These are phyloP conservation scores for Melieria omissa DNA, from an alignment of 2,888 invertebrate species.

Conservation along the genomic window DNA sequence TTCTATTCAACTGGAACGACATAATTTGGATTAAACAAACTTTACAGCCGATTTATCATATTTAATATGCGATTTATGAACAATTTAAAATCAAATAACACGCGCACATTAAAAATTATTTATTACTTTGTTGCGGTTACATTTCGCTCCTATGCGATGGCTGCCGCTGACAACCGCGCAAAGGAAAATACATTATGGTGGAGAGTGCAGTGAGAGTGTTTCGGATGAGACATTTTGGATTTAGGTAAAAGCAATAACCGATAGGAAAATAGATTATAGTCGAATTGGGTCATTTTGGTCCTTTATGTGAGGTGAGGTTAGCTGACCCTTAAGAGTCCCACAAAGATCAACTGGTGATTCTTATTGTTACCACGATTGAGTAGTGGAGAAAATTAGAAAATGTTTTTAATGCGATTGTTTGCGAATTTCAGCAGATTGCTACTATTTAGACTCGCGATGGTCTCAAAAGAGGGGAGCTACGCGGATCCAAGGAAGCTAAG, in stretches of 20 bases:
- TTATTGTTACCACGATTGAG: neutral
- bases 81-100: slow-evolving; percentile 56
- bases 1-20: slow-evolving; percentile 48
- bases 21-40: slow-evolving; percentile 54
- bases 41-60: slow-evolving; percentile 63
- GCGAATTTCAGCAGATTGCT: too few species aligned
- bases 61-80: slow-evolving; percentile 62
- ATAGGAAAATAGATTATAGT: too few species aligned
- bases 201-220: too few species aligned
- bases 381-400: neutral
- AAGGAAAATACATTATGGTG: too few species aligned
- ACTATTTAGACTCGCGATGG: too few species aligned
- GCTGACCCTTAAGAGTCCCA: neutral
- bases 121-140: slow-evolving; percentile 47
- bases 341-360: neutral
- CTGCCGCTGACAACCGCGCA: too few species aligned
- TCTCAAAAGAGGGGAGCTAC: too few species aligned
- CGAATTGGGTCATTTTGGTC: neutral
- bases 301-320: slow-evolving; percentile 11
- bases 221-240: too few species aligned
- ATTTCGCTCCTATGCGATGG: neutral
- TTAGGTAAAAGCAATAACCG: too few species aligned
- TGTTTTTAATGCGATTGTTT: neutral
- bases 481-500: too few species aligned
- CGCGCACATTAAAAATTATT: slow-evolving; percentile 54